Conservation (phyloP, 2,797 vertebrate species). For the Lepidocolaptes lacrymiger region DNA sequence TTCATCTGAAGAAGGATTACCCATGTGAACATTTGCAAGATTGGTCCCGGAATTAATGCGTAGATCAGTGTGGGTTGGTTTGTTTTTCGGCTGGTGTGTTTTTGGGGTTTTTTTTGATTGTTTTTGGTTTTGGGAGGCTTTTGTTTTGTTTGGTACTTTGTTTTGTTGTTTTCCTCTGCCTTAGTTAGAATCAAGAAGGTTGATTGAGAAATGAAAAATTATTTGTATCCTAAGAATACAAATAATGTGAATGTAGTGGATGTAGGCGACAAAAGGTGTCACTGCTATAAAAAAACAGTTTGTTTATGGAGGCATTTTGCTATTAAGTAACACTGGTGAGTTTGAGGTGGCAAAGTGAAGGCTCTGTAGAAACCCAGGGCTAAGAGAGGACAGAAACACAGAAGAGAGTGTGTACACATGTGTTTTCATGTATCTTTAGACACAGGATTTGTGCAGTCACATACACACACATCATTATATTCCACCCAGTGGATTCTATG, state of each 20-base stretch:
- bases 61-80: neutral
- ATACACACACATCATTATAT: neutral
- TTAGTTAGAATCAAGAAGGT: neutral
- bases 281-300: neutral
- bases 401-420: fast-evolving
- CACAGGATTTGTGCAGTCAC: neutral
- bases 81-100: neutral
- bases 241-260: neutral
- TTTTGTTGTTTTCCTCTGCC: fast-evolving
- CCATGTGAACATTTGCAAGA: conserved; percentile 35
- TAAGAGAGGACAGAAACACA: neutral
- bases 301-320: neutral
- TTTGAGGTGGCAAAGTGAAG: neutral
- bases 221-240: neutral
- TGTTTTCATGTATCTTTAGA: neutral
- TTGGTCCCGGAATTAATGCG: conserved; percentile 18
- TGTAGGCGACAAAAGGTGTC: neutral
- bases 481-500: neutral
- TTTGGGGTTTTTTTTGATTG: too few relatives aligned
- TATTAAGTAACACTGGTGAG: neutral
- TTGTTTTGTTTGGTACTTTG: too few relatives aligned
- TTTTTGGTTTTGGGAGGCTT: neutral
- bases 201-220: conserved; percentile 11
- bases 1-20: conserved; percentile 48
- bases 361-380: neutral